Conservation (phyloP, 2,888 invertebrate species). For the Mythimna loreyi region DNA sequence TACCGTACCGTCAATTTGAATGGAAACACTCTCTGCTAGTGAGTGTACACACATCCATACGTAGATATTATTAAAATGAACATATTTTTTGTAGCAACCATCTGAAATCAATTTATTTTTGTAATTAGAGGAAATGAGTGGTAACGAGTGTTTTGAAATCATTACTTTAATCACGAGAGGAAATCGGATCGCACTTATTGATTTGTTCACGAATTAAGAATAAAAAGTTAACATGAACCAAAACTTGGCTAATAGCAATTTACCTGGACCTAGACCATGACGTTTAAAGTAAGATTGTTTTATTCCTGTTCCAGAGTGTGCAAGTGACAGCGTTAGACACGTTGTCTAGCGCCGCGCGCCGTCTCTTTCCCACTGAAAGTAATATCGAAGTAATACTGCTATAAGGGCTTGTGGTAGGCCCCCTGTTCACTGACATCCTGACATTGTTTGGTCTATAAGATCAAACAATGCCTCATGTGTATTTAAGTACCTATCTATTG, state of each 20-base stretch:
- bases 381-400: too few relatives aligned
- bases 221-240: background rate
- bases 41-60: constrained; percentile 36
- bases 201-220: constrained; percentile 16
- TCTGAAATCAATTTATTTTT: constrained; percentile 63
- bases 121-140: constrained; percentile 64
- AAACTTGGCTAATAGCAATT: background rate
- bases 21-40: constrained; percentile 32
- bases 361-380: too few relatives aligned
- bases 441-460: too few relatives aligned
- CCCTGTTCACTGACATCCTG: background rate
- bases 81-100: constrained; percentile 53
- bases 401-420: too few relatives aligned
- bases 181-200: constrained; percentile 21
- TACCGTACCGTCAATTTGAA: constrained; percentile 4
- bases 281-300: too few relatives aligned
- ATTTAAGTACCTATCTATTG: too few relatives aligned
- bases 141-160: constrained; percentile 43
- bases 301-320: too few relatives aligned
- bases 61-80: constrained; percentile 57
- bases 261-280: too few relatives aligned
- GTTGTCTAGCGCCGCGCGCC: too few relatives aligned
- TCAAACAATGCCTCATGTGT: too few relatives aligned
- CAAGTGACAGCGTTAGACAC: too few relatives aligned
- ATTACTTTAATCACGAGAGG: constrained; percentile 11